Conservation (phyloP, 2,113 vertebrate genomes). For the Daphoenositta chrysoptera region DNA sequence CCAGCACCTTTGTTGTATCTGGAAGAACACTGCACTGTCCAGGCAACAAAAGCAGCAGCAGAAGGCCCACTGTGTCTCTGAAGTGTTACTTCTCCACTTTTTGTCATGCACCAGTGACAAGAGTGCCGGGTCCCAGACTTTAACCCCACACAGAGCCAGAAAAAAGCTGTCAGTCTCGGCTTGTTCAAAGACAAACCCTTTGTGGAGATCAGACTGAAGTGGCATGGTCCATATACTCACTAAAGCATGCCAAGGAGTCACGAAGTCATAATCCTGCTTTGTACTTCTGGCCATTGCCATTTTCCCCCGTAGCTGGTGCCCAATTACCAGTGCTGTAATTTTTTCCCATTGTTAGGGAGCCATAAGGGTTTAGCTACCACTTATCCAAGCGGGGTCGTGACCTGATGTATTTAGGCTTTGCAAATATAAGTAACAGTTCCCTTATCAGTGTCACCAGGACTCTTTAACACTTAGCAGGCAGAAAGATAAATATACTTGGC, state of each 20-base stretch:
- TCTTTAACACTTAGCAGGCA: conserved; percentile 78
- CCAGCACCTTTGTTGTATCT: conserved; percentile 78
- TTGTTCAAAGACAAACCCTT: conserved; percentile 76
- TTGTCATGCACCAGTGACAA: conserved; percentile 78
- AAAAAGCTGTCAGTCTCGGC: conserved; percentile 79
- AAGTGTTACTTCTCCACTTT: conserved; percentile 69
- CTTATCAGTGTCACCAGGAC: conserved; percentile 77
- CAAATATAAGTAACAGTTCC: conserved; percentile 71
- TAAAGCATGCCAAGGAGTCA: conserved; percentile 70
- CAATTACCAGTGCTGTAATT: conserved; percentile 63
- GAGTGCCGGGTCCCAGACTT: conserved; percentile 71
- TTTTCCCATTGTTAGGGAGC: conserved; percentile 66
- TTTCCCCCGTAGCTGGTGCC: conserved; percentile 43
- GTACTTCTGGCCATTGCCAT: conserved; percentile 70
- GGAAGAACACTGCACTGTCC: conserved; percentile 69
- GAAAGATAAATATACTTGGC: conserved; percentile 81
- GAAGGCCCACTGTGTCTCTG: conserved; percentile 63
- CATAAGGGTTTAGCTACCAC: conserved; percentile 77
- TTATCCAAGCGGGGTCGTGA: conserved; percentile 78
- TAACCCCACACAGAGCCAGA: conserved; percentile 66
- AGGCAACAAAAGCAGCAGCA: conserved; percentile 51
- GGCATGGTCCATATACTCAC: conserved; percentile 75
- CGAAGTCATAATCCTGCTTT: conserved; percentile 71
- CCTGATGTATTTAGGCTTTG: conserved; percentile 75
- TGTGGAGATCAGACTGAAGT: conserved; percentile 74